Evolutionary conservation across 1,140 invertebrate genomes (phyloP).

Genomic region (Drosophila sp.): DNA sequence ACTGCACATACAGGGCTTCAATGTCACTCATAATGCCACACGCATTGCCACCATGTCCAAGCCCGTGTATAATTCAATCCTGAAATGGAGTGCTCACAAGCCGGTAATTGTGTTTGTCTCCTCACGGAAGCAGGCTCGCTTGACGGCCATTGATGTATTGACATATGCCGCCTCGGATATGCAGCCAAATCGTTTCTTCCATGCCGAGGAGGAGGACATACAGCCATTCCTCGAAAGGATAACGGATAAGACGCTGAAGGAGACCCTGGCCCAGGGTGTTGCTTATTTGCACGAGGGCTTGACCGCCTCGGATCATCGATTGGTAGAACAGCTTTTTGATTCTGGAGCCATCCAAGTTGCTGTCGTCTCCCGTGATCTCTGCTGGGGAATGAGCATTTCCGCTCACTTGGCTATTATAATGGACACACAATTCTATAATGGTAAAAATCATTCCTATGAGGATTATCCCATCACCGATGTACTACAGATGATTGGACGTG

Average conservation of each 20-base stretch:
- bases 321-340: constrained; percentile 97
- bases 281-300: constrained; percentile 99
- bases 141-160: constrained; percentile 97
- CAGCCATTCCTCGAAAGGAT: constrained; percentile 94
- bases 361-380: constrained; percentile 94
- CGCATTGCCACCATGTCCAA: constrained; percentile 98
- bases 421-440: constrained; percentile 99
- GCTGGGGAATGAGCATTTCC: constrained; percentile 94
- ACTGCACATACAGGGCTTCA: constrained; percentile 98
- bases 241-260: constrained; percentile 93
- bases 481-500: constrained; percentile 97
- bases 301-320: constrained; percentile 90
- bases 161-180: constrained; percentile 96
- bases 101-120: constrained; percentile 99
- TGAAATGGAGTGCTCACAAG: constrained; percentile 93
- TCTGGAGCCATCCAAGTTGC: constrained; percentile 97
- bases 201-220: constrained; percentile 93
- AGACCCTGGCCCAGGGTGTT: constrained; percentile 95
- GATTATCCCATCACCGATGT: constrained; percentile 99
- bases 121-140: constrained; percentile 94
- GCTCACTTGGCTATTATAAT: constrained; percentile 98
- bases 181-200: constrained; percentile 93
- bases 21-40: constrained; percentile 98
- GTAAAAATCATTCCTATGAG: constrained; percentile 96
- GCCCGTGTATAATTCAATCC: constrained; percentile 97